Evolutionary conservation across 35 echinoderm and acorn worm genomes (phyloP), one percentile per base, ranked within the genome.

Genomic region (Apostichopus japonicus): DNA sequence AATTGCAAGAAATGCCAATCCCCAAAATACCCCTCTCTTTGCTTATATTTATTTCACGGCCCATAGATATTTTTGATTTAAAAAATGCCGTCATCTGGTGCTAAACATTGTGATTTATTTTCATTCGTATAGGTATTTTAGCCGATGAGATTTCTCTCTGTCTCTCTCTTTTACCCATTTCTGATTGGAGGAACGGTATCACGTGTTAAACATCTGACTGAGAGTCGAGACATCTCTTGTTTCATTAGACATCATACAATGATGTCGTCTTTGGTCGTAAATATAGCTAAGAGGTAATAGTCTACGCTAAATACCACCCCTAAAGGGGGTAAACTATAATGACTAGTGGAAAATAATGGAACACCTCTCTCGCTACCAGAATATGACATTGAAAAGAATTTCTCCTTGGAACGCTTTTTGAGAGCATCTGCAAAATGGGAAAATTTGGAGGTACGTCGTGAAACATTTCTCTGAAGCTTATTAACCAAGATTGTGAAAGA

Each of bases 71-170:
- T 23, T 19, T n/a, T 6, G n/a, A 19, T 75, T 75, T 44, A 44
- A 44, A 23, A 75, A 6, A 19, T 75, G 15, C 71, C 71, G 16
- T 75, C 71, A 19, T 75, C 17, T 2, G n/a, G 14, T 6, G n/a
- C 71, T 23, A 75, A 21, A 23, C 71, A n/a, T 75, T 75, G 71
- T 75, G 21, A 75, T 75, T 75, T 75, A 75, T 75, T 75, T 75
- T 75, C 71, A 75, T 75, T 75, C 71, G 71, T 75, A 67, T 67
- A 75, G 70, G 14, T 22, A 73, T 75, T 75, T 44, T 75, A 75
- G 71, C 22, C 11, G 15, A 75, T 75, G 71, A 21, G 71, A 75
- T 75, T 8, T 75, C 22, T n/a, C 71, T 72, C 1, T 21, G 5
- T 10, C 14, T 75, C 17, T 23, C 14, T 75, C 71, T 75, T 6